Base-by-base conservation (phyloP, 2,113 vertebrate genomes). In the Steatornis caripensis region DNA sequence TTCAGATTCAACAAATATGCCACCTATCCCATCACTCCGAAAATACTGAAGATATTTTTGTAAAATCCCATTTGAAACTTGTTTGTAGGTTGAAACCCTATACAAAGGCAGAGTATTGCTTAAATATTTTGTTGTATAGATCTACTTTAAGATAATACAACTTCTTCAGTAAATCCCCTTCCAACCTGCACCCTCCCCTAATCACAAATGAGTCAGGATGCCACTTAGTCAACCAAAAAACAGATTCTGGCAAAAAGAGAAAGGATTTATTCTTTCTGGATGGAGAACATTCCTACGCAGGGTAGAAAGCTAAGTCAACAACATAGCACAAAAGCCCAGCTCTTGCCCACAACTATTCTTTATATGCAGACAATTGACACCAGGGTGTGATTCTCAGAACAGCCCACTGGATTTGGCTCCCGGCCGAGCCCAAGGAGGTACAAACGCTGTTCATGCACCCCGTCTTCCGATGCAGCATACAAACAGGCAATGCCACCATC, bases 141-240 rank as follows among this genome's bases (percentile, higher is more conserved):
- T 91, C 62, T 75, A 51, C 55, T 91, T 96, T 65, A 82, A 89
- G 84, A 91, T 76, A 95, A 92, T 65, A 79, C 75, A 89, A 91
- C 87, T 89, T 95, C 95, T 97, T 87, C 83, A 79, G 65, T 74
- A 93, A 97, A 91, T 91, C 94, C 64, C 86, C 60, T 84, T 79
- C 62, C 32, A 95, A 76, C 37, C 81, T 84, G 93, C 91, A 93
- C 95, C 90, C 93, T 91, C 11, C 14, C 23, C 77, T 89, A 60
- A 93, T 97, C 96, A 85, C 80, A 71, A 86, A 85, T 96, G 95
- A 97, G 66, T 97, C 95, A 97, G 90, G 83, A 93, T 82, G 66
- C 51, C 78, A 90, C 66, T 95, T 94, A 97, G 80, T 93, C 95
- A 96, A 95, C 80, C 71, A 91, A 90, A 95, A 93, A 72, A 0